Evolutionary conservation across 2,113 vertebrate genomes (phyloP).

Genomic region (Hippolais icterina): DNA sequence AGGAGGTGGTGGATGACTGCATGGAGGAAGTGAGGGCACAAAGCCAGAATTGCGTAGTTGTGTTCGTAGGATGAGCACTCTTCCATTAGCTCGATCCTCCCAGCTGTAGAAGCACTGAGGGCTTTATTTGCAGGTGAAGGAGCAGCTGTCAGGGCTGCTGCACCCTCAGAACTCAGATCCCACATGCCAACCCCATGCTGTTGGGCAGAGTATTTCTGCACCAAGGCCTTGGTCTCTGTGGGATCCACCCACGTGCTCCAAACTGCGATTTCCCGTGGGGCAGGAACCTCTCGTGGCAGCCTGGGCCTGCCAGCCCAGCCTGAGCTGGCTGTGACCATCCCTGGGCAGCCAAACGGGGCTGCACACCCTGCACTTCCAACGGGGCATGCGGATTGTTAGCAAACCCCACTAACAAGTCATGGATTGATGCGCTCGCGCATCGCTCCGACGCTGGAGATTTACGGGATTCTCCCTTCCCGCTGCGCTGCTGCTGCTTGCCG

Average conservation of each 20-base stretch:
- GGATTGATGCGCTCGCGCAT: neutral
- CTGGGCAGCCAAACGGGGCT: neutral
- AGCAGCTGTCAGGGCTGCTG: neutral
- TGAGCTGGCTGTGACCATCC: neutral
- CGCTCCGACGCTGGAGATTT: neutral
- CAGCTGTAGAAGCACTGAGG: neutral
- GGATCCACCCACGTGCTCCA: fast-evolving
- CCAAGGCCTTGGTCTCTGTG: neutral
- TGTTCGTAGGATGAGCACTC: fast-evolving
- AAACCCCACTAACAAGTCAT: slow-evolving; percentile 13
- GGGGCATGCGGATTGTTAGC: neutral
- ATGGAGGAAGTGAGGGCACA: neutral
- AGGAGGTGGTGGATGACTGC: neutral
- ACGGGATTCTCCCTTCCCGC: neutral
- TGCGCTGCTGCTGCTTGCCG: neutral
- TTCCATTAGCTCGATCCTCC: fast-evolving
- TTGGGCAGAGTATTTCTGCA: neutral
- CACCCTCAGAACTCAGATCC: neutral
- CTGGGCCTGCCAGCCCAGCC: neutral
- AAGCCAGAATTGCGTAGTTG: neutral
- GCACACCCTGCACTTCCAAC: neutral
- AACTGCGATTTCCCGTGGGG: fast-evolving
- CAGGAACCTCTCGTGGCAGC: neutral
- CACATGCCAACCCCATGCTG: fast-evolving
- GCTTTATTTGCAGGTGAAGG: neutral